Evolutionary conservation across 2,888 invertebrate genomes (phyloP), one percentile per base, ranked within the genome.

Genomic region (Nasonovia ribisnigri): DNA sequence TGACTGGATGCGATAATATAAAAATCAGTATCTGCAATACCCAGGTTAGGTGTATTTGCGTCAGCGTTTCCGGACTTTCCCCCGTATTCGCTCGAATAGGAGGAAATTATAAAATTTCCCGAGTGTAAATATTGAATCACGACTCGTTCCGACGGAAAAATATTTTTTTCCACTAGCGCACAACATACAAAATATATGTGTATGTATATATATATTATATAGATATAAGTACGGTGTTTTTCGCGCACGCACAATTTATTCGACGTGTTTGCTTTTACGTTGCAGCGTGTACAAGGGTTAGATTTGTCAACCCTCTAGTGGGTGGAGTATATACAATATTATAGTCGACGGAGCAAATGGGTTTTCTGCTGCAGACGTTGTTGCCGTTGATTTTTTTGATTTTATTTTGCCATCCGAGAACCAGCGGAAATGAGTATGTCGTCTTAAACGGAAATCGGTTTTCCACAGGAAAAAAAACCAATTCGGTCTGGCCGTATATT

Each of bases 51-150:
- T 57, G 13, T 57, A 51, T 91, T 87, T 36, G 87, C 48, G 86
- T 87, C 87, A 36, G 36, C 67, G 48, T 36, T 92, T 87, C 67
- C 87, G 26, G n/a, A 54, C 54, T 84, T 84, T 57, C 8, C 46
- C 10, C 29, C 20, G 54, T 43, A 48, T 43, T 29, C n/a, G 20
- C 77, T 92, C 67, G 26, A 60, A 54, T 87, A 48, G n/a, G 54
- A 93, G 88, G 92, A 93, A 93, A 93, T 93, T 93, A 93, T 89
- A 89, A 36, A 93, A 84, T 89, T 89, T n/a, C 20, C 43, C 42
- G n/a, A 26, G 92, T 57, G 89, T 57, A 93, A 93, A 93, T 93
- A 93, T 93, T 93, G 92, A 93, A 93, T 93, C 89, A 16, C 77
- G 88, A 36, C 43, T 51, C 54, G 88, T 92, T 77, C 51, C 51